phyloP scores from a whole-genome alignment of 2,113 vertebrate species.

The Pungitius pungitius region DNA sequence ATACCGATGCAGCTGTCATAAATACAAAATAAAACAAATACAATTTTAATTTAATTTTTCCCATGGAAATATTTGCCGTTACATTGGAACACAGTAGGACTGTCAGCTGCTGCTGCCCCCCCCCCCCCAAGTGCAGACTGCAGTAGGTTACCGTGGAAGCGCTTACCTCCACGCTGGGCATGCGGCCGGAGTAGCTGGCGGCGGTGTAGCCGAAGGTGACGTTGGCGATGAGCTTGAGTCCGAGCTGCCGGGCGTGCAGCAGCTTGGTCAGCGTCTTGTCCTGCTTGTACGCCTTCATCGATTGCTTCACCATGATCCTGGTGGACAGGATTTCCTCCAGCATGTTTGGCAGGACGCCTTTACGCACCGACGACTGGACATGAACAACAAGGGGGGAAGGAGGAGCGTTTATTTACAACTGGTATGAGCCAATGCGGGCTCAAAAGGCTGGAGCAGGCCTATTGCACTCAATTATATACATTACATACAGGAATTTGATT shows the following conservation, averaged over 20 bases:
- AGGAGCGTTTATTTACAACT: too few relatives aligned
- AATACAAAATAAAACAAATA: not conserved
- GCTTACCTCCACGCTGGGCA: constrained; percentile 93
- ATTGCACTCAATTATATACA: not conserved
- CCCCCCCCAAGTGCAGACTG: not conserved
- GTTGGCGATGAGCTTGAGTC: constrained; percentile 96
- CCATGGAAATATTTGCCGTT: not conserved
- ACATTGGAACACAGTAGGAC: not conserved
- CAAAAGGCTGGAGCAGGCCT: too few relatives aligned
- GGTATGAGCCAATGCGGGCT: too few relatives aligned
- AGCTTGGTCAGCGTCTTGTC: constrained; percentile 90
- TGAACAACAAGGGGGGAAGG: not conserved
- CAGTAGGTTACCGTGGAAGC: too few relatives aligned
- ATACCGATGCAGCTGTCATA: not conserved
- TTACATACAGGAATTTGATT: not conserved
- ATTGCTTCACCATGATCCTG: constrained; percentile 95
- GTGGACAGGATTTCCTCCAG: constrained; percentile 96
- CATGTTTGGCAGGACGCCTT: constrained; percentile 94
- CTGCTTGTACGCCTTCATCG: constrained; percentile 90
- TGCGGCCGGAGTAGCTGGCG: constrained; percentile 95
- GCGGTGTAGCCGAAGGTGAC: constrained; percentile 95
- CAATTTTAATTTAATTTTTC: not conserved
- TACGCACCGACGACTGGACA: constrained; percentile 89
- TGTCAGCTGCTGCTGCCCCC: too few relatives aligned
- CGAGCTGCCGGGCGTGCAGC: constrained; percentile 94